phyloP scores from a whole-genome alignment of 2,888 invertebrate genomes.

The Doris montereyensis region DNA sequence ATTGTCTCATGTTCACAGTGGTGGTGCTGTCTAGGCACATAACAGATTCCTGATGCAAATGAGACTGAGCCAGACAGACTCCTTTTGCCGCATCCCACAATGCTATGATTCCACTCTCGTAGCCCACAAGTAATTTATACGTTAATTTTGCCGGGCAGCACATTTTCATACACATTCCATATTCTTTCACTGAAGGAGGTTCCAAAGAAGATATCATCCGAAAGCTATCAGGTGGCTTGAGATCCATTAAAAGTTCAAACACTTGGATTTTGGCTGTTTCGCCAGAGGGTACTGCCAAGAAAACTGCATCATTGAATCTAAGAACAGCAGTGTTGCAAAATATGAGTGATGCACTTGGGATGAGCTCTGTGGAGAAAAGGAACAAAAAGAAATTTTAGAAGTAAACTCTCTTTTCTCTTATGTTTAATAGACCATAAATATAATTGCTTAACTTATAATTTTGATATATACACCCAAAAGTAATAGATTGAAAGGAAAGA shows the following conservation, averaged over 20 bases:
- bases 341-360: constrained; percentile 45
- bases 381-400: too few species aligned
- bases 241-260: too few species aligned
- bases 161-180: constrained; percentile 62
- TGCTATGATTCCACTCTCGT: constrained; percentile 61
- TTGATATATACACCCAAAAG: too few species aligned
- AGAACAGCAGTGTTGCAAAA: constrained; percentile 45
- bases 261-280: constrained; percentile 52
- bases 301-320: background rate
- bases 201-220: too few species aligned
- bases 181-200: constrained; percentile 25
- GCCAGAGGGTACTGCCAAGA: constrained; percentile 51
- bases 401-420: too few species aligned
- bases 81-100: constrained; percentile 55
- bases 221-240: too few species aligned
- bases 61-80: constrained; percentile 44
- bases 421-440: too few species aligned
- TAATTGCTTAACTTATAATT: too few species aligned
- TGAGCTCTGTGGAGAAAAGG: constrained; percentile 41
- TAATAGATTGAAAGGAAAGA: too few species aligned
- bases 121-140: constrained; percentile 52
- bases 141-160: constrained; percentile 14
- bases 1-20: constrained; percentile 47
- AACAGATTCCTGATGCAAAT: constrained; percentile 52
- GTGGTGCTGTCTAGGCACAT: constrained; percentile 56